A percentile compares a stretch with the other conserved stretches of the same genome.
Evolutionary conservation across 2,113 vertebrate genomes (phyloP).

Genomic region (Hippopotamus amphibius): DNA sequence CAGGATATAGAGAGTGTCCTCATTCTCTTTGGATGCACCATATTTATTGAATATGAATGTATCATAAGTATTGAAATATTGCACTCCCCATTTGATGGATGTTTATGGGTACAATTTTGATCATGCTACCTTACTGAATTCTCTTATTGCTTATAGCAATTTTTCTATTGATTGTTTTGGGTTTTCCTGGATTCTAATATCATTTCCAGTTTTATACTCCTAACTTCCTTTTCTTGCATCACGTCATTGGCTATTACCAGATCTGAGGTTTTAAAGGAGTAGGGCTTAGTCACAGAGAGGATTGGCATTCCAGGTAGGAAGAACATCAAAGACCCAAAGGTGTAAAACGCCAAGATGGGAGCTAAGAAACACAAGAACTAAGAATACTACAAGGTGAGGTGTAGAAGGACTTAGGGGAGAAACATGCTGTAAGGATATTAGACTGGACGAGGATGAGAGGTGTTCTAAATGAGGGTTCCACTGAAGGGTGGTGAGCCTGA

Average conservation of each 20-base stretch:
- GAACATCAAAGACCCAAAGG: neutral
- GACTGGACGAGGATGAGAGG: neutral
- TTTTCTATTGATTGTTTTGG: neutral
- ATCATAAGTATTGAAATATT: neutral
- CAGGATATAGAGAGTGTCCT: neutral
- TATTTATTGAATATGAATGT: too few species aligned
- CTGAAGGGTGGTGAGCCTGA: neutral
- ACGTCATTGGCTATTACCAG: neutral
- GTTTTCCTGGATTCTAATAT: neutral
- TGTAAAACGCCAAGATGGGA: neutral
- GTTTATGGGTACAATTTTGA: neutral
- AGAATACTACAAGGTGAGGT: neutral
- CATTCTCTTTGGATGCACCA: neutral
- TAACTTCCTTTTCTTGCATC: neutral
- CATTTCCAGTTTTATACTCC: neutral
- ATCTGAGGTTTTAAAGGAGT: neutral
- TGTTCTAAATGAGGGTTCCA: neutral
- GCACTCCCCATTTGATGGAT: neutral
- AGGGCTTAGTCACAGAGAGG: slow-evolving; percentile 10
- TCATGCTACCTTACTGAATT: neutral
- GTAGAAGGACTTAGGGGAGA: neutral
- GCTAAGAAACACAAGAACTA: neutral
- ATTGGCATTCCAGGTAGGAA: neutral
- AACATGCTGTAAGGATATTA: neutral
- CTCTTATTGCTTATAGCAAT: neutral